phyloP scores from a whole-genome alignment of 2,113 vertebrate genomes.

The Chaetodon auriga region DNA sequence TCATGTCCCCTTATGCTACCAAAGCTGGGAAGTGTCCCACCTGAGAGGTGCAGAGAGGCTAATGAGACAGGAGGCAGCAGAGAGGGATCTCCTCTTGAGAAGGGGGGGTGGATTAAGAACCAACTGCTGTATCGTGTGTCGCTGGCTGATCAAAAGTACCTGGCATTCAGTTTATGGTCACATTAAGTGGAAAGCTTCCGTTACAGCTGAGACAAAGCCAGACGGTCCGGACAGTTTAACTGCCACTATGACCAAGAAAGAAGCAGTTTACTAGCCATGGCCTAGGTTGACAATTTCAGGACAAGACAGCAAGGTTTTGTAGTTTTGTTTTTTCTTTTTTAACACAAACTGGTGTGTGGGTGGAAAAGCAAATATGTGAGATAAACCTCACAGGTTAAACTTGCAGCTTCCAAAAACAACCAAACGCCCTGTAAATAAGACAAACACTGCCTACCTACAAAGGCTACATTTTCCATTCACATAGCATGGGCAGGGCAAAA shows the following conservation, averaged over 20 bases:
- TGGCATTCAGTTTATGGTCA: slow-evolving; percentile 58
- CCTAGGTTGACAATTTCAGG: not conserved
- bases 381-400: not conserved
- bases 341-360: not conserved
- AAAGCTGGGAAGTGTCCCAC: slow-evolving; percentile 40
- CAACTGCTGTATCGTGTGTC: slow-evolving; percentile 69
- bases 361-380: not conserved
- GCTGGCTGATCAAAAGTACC: slow-evolving; percentile 52
- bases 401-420: not conserved
- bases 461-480: not conserved
- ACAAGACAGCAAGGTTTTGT: not conserved
- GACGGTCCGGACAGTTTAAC: slow-evolving; percentile 59
- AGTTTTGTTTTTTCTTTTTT: not conserved
- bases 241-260: slow-evolving; percentile 34
- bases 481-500: not conserved
- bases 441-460: not conserved
- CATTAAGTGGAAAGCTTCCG: slow-evolving; percentile 69
- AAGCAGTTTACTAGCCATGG: not conserved
- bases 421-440: not conserved
- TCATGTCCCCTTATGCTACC: slow-evolving; percentile 39
- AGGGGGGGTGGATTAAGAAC: slow-evolving; percentile 23
- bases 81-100: slow-evolving; percentile 47
- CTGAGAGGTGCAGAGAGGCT: slow-evolving; percentile 32
- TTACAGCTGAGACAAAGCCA: slow-evolving; percentile 69
- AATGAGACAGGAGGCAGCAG: slow-evolving; percentile 40